Evolutionary conservation across 1,140 invertebrate genomes (phyloP), one percentile per base, ranked within the genome.

Genomic region (Diorhabda elongata): DNA sequence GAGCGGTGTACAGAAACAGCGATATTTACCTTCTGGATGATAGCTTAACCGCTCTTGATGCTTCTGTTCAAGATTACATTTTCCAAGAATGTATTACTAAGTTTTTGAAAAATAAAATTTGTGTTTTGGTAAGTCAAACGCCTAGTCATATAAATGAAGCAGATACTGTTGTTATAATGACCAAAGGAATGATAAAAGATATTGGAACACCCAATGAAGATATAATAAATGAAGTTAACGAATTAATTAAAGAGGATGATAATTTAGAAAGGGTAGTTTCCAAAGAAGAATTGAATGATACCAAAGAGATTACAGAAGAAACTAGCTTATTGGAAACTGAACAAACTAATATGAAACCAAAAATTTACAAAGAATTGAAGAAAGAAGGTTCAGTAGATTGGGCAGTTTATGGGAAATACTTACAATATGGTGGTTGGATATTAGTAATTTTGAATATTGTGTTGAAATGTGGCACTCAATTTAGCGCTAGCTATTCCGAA

Each of bases 121-220:
- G 89, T 1, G 87, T 97, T 75, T 83, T 95, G 11, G 92, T 95
- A 3, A 96, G 94, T 1, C 94, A 97, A 82, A 94, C 96, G 78
- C 78, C 95, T 64, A 92, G 95, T 77, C 93, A 92, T 76, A 94
- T 77, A 71, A 86, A 78, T 87, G 85, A 58, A 26, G 63, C 45
- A 11, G 66, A 69, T 7, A 68, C 11, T 2, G 66, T 72, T 41
- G 11, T 68, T 2, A 63, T 71, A 44, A 45, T 74, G 26, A 67
- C 73, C 64, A 66, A 73, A 44, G 72, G 69, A n/a, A 67, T 5
- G 26, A 70, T 75, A 44, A 68, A 66, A 66, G 73, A 60, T 64
- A 44, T 58, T 58, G 74, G 70, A 44, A 71, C 69, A 68, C 56
- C 66, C 42, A 42, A 66, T 11, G 43, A 6, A 59, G 3, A n/a